A percentile compares a stretch with the other conserved stretches of the same genome.
phyloP scores from a whole-genome alignment of 2,113 vertebrate species.

The Ceuthmochares aereus region DNA sequence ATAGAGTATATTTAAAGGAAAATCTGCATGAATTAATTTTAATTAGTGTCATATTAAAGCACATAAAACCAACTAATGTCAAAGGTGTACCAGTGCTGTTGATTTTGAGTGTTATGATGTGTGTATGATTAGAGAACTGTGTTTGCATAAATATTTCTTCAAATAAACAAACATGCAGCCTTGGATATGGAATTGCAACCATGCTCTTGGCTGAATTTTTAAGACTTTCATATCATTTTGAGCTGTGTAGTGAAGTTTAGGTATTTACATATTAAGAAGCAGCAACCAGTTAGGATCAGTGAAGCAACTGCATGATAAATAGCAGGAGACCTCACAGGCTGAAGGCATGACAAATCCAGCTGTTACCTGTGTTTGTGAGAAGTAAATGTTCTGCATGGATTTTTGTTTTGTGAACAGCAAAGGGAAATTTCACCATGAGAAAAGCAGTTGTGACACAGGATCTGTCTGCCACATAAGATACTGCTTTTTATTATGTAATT shows the following conservation, averaged over 20 bases:
- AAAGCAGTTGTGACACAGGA: background rate
- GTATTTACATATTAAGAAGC: background rate
- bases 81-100: constrained; percentile 24
- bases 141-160: constrained; percentile 19
- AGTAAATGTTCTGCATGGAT: background rate
- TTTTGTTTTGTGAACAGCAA: background rate
- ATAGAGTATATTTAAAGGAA: constrained; percentile 62
- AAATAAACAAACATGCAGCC: background rate
- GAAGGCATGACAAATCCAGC: background rate
- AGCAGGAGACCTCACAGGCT: background rate
- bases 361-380: background rate
- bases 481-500: background rate
- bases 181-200: background rate
- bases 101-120: background rate
- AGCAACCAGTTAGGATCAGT: background rate
- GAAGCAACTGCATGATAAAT: background rate
- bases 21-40: constrained; percentile 45
- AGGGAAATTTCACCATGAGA: background rate
- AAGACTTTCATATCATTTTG: background rate
- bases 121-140: background rate
- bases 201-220: background rate
- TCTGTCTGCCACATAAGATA: background rate
- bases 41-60: constrained; percentile 56
- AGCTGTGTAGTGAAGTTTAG: background rate
- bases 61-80: constrained; percentile 23